Evolutionary conservation across 2,797 vertebrate species (phyloP), one percentile per base, ranked within the genome.

Genomic region (Gymnothorax reevesii): DNA sequence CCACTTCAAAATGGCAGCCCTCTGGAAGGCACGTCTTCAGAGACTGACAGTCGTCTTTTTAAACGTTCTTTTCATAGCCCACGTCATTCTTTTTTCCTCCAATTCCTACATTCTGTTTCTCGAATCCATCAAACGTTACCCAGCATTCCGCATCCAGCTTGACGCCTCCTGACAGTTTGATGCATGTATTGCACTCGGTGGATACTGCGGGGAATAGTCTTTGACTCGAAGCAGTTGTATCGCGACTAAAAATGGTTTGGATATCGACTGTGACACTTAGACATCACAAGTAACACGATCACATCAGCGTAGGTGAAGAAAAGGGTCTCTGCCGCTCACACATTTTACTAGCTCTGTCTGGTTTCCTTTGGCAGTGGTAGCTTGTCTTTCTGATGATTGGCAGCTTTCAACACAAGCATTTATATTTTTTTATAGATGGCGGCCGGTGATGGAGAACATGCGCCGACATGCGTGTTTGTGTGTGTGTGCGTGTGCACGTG

Each of bases 91-190:
- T 80, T 52, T 20, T 54, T n/a, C n/a, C 3, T 20, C 33, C 77
- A 54, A 54, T 80, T 80, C 52, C 52, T 54, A n/a, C 49, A 54
- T 22, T 80, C 49, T 20, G 33, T 77, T 12, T 49, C 73, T 77
- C 13, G 20, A 49, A 54, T 49, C 49, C 42, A 22, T 79, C 75
- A 79, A 42, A 22, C 52, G 9, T 80, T 55, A 22, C 15, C 55
- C 55, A 1, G 17, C 12, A 49, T 80, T 80, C 77, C 22, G 7
- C n/a, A 55, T 80, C 52, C 55, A 22, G 9, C 49, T 22, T 55
- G 77, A 55, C 77, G 52, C 77, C 77, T 80, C 77, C 52, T 80
- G 77, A 54, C 77, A 80, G 77, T 80, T 80, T 80, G 77, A 80
- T 80, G 55, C 12, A 80, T 80, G 77, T 55, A 80, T n/a, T 22